These are phyloP conservation scores for Paramormyrops kingsleyae DNA, from an alignment of 2,113 vertebrate genomes.

Conservation along the genomic window DNA sequence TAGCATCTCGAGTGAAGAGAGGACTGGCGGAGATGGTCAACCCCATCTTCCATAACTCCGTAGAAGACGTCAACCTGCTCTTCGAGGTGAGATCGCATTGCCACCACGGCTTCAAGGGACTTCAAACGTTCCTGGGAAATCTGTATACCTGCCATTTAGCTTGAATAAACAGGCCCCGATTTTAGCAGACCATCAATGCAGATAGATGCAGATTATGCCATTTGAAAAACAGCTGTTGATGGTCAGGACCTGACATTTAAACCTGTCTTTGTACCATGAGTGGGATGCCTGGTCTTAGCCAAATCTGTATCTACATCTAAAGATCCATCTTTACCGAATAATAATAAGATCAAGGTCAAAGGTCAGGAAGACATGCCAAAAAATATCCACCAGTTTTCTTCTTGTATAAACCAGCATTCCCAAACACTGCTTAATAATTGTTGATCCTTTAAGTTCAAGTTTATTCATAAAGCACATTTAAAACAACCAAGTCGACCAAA, in stretches of 20 bases:
- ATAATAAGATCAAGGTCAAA: not conserved
- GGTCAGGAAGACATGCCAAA: not conserved
- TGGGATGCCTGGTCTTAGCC: not conserved
- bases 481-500: not conserved
- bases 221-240: not conserved
- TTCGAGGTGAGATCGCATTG: conserved; percentile 53
- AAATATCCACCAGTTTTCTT: not conserved
- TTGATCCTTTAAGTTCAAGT: not conserved
- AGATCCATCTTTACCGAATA: not conserved
- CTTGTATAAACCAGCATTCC: not conserved
- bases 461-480: not conserved
- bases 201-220: not conserved
- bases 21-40: conserved; percentile 53
- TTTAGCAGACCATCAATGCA: not conserved
- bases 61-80: conserved; percentile 68
- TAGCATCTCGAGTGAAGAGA: conserved; percentile 62
- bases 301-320: not conserved
- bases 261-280: not conserved
- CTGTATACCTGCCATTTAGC: not conserved
- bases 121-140: not conserved
- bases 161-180: not conserved
- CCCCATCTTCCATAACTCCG: conserved; percentile 62
- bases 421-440: not conserved
- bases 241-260: not conserved
- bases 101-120: not conserved